A percentile compares a stretch with the other conserved stretches of the same genome.
phyloP scores from a whole-genome alignment of 2,888 invertebrate genomes.

The Baronia brevicornis region DNA sequence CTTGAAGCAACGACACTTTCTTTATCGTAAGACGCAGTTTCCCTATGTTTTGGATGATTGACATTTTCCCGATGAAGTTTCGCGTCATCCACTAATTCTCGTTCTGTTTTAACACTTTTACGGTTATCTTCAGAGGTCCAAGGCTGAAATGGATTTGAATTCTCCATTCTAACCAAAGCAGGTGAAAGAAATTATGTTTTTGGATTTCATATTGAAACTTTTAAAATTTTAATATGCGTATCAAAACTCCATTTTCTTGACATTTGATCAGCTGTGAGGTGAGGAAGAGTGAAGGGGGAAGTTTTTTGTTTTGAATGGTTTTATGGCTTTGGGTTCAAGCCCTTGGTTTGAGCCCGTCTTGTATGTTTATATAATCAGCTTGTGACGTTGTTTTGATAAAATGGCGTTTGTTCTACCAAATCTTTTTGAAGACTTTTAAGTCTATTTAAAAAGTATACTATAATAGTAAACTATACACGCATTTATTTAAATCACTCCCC shows the following conservation, averaged over 20 bases:
- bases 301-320: constrained; percentile 1
- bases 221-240: constrained; percentile 64
- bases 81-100: constrained; percentile 72
- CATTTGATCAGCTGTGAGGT: constrained; percentile 73
- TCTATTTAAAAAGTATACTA: too few species aligned
- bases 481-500: too few species aligned
- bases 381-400: too few species aligned
- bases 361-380: too few species aligned
- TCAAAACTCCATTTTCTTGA: constrained; percentile 75
- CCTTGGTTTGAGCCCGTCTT: too few species aligned
- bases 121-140: constrained; percentile 66
- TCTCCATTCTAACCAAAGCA: constrained; percentile 66
- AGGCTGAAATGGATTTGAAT: constrained; percentile 70
- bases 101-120: constrained; percentile 66
- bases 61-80: constrained; percentile 75
- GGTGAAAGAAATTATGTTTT: constrained; percentile 40
- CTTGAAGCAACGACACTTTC: constrained; percentile 60
- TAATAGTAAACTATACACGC: too few species aligned
- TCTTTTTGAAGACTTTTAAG: too few species aligned
- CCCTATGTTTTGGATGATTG: constrained; percentile 76
- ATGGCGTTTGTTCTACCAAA: too few species aligned
- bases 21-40: constrained; percentile 75
- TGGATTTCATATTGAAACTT: constrained; percentile 61
- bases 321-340: constrained; percentile 1
- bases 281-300: constrained; percentile 49